Base-by-base conservation (phyloP, 2,113 vertebrate genomes). In the Peromyscus leucopus region DNA sequence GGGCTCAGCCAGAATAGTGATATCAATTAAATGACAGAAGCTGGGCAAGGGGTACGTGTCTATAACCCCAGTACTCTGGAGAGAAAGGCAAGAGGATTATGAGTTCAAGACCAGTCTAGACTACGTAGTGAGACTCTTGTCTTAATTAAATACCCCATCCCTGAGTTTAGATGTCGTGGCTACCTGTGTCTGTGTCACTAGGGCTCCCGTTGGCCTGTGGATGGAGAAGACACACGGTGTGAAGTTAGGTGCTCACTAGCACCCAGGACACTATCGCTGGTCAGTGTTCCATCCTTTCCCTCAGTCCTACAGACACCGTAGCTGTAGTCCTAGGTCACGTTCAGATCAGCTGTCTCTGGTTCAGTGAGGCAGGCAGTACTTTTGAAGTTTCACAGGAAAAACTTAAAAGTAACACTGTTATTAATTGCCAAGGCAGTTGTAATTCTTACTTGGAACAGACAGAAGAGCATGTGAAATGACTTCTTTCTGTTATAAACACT, bases 381-480 rank as follows among this genome's bases (percentile, higher is more conserved):
- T 83, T 74, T 79, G 69, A 86, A 96, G 88, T 39, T 75, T 88
- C 76, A 31, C 9, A 76, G 93, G 74, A 92, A 82, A 92, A 86
- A 28, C 42, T 72, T 26, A 90, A 90, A 90, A 96, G 22, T 36
- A 74, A 84, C 76, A n/a, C 63, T 75, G 55, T 65, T 42, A n/a
- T 65, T 39, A 88, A 75, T 63, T 76, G 3, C 33, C 76, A 90
- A 75, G 16, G 63, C 61, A 59, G 16, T 85, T 90, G 36, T 67
- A 85, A n/a, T 80, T 69, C 39, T 90, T 24, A 1, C 71, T 91
- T 57, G 80, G 39, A 79, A 48, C 86, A 57, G 65, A 86, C 48
- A 59, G 61, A 93, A 74, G 82, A 85, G 36, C 59, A 90, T 72
- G 16, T 6, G n/a, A 88, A 67, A 67, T 42, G 33, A 31, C 24